These are phyloP conservation scores for Chironomus tepperi DNA, from an alignment of 1,140 invertebrate genomes.

Conservation along the genomic window DNA sequence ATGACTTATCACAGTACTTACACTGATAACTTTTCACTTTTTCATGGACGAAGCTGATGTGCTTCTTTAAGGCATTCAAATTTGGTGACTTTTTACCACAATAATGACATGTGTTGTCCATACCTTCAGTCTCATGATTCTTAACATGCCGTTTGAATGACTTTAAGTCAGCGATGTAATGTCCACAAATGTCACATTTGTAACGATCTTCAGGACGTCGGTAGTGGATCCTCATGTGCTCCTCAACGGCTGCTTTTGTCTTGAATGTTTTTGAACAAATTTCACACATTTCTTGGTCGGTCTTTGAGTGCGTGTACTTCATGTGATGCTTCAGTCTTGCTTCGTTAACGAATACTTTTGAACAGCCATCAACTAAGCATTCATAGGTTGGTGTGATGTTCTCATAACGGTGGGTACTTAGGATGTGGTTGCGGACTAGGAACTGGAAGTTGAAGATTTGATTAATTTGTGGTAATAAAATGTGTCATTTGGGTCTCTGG, in stretches of 20 bases:
- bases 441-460: conserved; percentile 26
- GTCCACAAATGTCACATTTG: conserved; percentile 1
- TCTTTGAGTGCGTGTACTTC: not conserved
- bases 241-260: conserved; percentile 29
- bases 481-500: too few species aligned
- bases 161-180: not conserved
- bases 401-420: not conserved
- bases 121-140: conserved; percentile 30
- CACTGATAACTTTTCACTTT: conserved; percentile 33
- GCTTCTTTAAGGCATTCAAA: conserved; percentile 36
- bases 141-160: not conserved
- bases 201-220: conserved; percentile 27
- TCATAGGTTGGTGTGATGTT: conserved; percentile 27
- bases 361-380: not conserved
- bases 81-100: conserved; percentile 37
- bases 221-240: conserved; percentile 33
- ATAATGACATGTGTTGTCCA: conserved; percentile 31
- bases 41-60: conserved; percentile 35
- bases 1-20: conserved; percentile 33
- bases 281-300: conserved; percentile 27
- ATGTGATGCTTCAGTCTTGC: conserved; percentile 9
- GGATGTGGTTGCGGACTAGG: conserved; percentile 21
- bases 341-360: not conserved
- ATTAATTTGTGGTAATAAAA: too few species aligned
- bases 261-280: not conserved